These are phyloP conservation scores for Acanthosoma haemorrhoidale DNA, from an alignment of 2,888 invertebrate species.

Conservation along the genomic window DNA sequence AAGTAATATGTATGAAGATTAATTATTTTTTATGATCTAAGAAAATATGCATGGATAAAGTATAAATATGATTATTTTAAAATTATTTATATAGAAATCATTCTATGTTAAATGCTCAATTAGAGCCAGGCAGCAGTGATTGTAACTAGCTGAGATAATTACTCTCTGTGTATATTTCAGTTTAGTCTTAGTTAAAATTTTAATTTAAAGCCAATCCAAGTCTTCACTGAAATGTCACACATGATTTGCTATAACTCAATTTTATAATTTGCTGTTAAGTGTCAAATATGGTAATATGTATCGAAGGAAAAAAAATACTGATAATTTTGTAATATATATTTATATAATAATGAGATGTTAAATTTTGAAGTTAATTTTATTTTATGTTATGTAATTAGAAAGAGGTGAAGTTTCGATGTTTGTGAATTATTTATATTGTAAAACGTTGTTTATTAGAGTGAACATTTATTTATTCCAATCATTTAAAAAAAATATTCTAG, in stretches of 20 bases:
- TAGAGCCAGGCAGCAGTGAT: neutral
- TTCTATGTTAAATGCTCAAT: neutral
- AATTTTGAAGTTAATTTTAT: slow-evolving; percentile 8
- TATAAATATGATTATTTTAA: neutral
- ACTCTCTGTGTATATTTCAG: neutral
- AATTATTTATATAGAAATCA: neutral
- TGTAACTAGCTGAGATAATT: neutral
- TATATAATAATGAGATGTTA: slow-evolving; percentile 3
- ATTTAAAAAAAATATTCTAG: neutral
- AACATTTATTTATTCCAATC: neutral
- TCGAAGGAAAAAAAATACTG: neutral
- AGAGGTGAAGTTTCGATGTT: neutral
- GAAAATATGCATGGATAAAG: too few relatives aligned
- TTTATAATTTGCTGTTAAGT: neutral
- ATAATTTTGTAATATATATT: slow-evolving; percentile 12
- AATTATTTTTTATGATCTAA: neutral
- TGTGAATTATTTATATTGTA: neutral
- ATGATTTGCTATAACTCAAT: neutral
- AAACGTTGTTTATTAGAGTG: neutral
- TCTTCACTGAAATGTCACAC: neutral
- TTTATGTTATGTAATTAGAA: neutral
- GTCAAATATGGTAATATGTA: neutral
- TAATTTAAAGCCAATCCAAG: too few relatives aligned
- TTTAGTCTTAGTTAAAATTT: neutral
- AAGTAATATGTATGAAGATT: neutral